Conservation (phyloP, 2,113 vertebrate species). For the Lycaon pictus region DNA sequence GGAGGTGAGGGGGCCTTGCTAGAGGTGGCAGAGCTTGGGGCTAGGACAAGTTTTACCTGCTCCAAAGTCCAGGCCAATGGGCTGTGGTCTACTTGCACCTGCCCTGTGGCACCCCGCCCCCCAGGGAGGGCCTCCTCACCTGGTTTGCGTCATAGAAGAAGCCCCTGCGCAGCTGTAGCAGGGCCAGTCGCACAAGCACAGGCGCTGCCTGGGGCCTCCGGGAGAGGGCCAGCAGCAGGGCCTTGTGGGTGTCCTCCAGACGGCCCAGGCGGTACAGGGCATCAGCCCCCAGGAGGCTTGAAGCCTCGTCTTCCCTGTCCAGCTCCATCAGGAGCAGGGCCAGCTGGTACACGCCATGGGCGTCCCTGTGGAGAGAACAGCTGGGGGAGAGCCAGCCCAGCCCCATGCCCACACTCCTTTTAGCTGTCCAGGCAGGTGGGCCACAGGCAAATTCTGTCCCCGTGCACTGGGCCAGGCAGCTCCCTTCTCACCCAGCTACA, state of each 20-base stretch:
- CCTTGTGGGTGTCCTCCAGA: conserved; percentile 92
- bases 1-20: background rate
- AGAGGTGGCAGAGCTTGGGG: no score
- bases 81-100: background rate
- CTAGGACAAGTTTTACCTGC: background rate
- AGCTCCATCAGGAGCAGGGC: conserved; percentile 92
- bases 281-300: conserved; percentile 92
- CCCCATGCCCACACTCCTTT: fast-evolving
- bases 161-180: conserved; percentile 94
- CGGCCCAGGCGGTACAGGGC: conserved; percentile 93
- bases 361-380: conserved; percentile 84
- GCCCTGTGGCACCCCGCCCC: background rate
- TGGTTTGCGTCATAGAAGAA: conserved; percentile 94
- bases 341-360: conserved; percentile 92
- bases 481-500: background rate
- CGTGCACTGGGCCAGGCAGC: fast-evolving
- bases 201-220: conserved; percentile 87
- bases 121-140: conserved; percentile 83
- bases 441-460: background rate
- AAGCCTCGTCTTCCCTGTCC: conserved; percentile 87
- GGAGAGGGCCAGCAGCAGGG: conserved; percentile 88
- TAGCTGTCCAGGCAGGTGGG: no score
- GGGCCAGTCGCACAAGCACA: conserved; percentile 91
- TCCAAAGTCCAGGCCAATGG: background rate
- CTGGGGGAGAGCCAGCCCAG: background rate